A percentile compares a stretch with the other conserved stretches of the same genome.
phyloP scores from a whole-genome alignment of 2,797 vertebrate species.

The Lacerta agilis region DNA sequence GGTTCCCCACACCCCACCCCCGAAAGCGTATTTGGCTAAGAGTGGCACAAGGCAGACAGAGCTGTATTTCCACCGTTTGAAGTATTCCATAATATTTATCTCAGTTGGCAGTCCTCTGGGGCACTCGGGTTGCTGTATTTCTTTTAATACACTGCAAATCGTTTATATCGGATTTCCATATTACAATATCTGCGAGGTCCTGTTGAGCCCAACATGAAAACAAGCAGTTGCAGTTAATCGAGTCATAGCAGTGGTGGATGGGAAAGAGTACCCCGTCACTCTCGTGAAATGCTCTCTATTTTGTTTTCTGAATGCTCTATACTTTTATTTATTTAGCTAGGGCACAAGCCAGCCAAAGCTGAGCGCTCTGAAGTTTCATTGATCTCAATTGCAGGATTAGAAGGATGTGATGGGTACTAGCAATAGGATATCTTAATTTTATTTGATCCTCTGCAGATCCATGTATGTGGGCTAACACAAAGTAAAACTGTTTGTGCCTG shows the following conservation, averaged over 20 bases:
- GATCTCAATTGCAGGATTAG: neutral
- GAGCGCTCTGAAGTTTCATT: neutral
- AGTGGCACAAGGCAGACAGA: neutral
- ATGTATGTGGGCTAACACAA: no score
- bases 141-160: slow-evolving; percentile 28
- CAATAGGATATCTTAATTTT: no score
- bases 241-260: neutral
- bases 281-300: neutral
- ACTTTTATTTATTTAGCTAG: slow-evolving; percentile 7
- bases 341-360: neutral
- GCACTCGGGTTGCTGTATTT: slow-evolving; percentile 32
- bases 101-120: neutral
- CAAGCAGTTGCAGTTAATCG: neutral
- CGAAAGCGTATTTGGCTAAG: slow-evolving; percentile 10
- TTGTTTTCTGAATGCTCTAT: neutral
- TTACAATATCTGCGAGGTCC: slow-evolving; percentile 12
- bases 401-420: no score
- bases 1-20: neutral
- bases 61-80: slow-evolving; percentile 24
- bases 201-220: neutral
- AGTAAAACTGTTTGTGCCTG: no score
- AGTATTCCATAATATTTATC: slow-evolving; percentile 20
- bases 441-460: no score
- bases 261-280: neutral
- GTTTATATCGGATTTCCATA: slow-evolving; percentile 16